These are phyloP conservation scores for Acanthoscelides obtectus DNA, from an alignment of 2,888 invertebrate species.

Conservation along the genomic window DNA sequence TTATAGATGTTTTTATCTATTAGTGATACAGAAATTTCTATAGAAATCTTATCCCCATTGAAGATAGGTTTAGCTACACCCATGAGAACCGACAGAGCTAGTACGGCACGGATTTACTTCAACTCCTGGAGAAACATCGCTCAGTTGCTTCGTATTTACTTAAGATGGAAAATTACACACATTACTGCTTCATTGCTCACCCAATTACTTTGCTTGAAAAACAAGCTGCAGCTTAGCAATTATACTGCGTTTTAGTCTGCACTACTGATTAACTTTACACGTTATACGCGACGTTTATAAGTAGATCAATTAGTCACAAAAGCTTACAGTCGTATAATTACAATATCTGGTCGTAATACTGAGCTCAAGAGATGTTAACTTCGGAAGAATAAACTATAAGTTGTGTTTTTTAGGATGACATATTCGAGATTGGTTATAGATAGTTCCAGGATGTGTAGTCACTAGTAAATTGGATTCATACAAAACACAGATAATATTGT, in stretches of 20 bases:
- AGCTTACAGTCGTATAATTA: not conserved
- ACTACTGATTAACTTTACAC: not conserved
- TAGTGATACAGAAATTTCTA: no score
- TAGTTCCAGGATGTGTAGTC: no score
- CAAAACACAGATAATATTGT: no score
- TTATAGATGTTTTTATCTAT: no score
- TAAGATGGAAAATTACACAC: not conserved
- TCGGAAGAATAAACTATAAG: no score
- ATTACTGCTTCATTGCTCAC: not conserved
- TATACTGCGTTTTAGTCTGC: not conserved
- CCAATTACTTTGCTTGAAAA: not conserved
- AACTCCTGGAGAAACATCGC: not conserved
- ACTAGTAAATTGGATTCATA: no score
- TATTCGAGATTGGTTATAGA: no score
- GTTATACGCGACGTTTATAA: not conserved
- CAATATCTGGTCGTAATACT: no score
- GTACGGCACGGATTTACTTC: not conserved
- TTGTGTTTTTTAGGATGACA: no score
- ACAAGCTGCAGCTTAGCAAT: not conserved
- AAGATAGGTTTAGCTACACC: not conserved
- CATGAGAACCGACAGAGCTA: not conserved
- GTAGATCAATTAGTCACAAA: not conserved
- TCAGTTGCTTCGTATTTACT: not conserved
- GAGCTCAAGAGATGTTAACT: no score
- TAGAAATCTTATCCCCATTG: no score